Evolutionary conservation across 2,888 invertebrate genomes (phyloP).

Genomic region (Euzophera pinguis): DNA sequence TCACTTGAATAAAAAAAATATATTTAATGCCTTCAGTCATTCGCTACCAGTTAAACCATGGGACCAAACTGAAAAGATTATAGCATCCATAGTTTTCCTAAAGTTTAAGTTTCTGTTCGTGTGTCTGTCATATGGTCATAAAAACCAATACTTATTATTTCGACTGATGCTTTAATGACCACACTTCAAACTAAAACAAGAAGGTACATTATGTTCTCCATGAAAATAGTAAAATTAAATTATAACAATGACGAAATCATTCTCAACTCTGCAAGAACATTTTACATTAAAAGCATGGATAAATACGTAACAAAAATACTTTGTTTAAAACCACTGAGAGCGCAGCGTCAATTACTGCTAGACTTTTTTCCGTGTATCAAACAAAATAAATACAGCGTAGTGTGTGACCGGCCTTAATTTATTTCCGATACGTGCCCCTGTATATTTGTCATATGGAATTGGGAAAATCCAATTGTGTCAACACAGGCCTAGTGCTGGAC

Average conservation of each 20-base stretch:
- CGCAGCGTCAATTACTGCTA: constrained; percentile 12
- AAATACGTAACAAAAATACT: neutral
- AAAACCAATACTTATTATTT: too few relatives aligned
- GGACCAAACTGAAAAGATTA: too few relatives aligned
- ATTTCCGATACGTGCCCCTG: constrained; percentile 45
- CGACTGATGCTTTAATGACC: too few relatives aligned
- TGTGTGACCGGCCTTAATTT: constrained; percentile 42
- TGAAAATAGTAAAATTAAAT: too few relatives aligned
- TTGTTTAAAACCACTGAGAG: constrained; percentile 2
- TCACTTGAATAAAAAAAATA: too few relatives aligned
- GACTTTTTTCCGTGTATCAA: constrained; percentile 29
- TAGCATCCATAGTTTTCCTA: too few relatives aligned
- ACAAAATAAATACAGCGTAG: constrained; percentile 35
- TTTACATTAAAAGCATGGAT: neutral
- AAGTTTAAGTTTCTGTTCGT: too few relatives aligned
- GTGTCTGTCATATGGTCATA: too few relatives aligned
- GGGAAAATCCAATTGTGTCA: constrained; percentile 62
- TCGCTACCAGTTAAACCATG: too few relatives aligned
- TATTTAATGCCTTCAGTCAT: too few relatives aligned
- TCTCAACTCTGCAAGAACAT: neutral
- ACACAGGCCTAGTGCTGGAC: constrained; percentile 36
- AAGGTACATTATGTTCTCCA: too few relatives aligned
- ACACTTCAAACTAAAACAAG: too few relatives aligned
- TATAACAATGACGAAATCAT: neutral
- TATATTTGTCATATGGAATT: constrained; percentile 50